Evolutionary conservation across 2,888 invertebrate species (phyloP).

Genomic region (Pollenia griseotomentosa): DNA sequence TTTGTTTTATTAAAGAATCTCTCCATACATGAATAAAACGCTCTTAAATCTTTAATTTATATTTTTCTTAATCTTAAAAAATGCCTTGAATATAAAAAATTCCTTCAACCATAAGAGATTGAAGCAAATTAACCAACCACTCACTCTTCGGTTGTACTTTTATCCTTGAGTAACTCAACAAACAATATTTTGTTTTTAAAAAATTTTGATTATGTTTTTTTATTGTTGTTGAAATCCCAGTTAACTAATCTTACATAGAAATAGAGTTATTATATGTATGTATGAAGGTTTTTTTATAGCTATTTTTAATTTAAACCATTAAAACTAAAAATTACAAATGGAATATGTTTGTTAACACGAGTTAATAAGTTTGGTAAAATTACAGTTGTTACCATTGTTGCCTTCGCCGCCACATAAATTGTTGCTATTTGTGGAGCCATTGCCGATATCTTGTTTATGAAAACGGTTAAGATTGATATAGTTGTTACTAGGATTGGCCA

Average conservation of each 20-base stretch:
- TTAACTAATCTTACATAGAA: conserved; percentile 65
- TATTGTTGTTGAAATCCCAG: conserved; percentile 71
- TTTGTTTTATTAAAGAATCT: too few species aligned
- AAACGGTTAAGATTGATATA: conserved; percentile 70
- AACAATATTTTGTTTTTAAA: conserved; percentile 8
- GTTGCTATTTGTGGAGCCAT: neutral
- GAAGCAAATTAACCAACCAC: conserved; percentile 25
- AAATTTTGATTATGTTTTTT: conserved; percentile 58
- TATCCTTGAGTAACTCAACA: conserved; percentile 24
- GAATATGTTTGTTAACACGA: conserved; percentile 79
- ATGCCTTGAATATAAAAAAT: conserved; percentile 9
- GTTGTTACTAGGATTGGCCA: conserved; percentile 59
- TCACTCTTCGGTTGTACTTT: neutral
- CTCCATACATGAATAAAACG: neutral
- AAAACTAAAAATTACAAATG: conserved; percentile 63
- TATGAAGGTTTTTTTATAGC: neutral
- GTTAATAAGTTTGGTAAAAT: conserved; percentile 77
- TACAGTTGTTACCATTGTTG: conserved; percentile 53
- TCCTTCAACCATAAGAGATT: conserved; percentile 57
- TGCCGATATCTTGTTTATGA: conserved; percentile 54
- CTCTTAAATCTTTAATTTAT: neutral
- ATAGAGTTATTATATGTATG: conserved; percentile 45
- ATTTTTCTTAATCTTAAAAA: neutral
- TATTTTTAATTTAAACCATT: conserved; percentile 60
- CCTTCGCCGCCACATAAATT: conserved; percentile 37